A percentile compares a stretch with the other conserved stretches of the same genome.
phyloP scores from a whole-genome alignment of 2,113 vertebrate species.

The Patagioenas fasciata region DNA sequence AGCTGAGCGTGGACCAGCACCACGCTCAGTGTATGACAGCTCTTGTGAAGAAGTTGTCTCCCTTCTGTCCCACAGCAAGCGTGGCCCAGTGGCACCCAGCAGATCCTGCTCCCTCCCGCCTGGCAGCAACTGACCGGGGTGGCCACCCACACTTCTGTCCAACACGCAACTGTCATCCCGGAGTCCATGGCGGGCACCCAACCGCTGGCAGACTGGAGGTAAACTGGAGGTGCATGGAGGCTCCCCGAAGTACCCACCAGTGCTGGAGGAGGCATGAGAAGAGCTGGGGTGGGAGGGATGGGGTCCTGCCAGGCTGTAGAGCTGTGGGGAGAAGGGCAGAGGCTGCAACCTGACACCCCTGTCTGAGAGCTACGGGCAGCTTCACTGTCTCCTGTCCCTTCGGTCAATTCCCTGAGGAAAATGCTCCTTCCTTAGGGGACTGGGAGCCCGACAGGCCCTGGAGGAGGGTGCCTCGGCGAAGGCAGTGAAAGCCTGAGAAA shows the following conservation, averaged over 20 bases:
- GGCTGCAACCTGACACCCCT: background rate
- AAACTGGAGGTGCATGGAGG: slow-evolving; percentile 3
- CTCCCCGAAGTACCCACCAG: background rate
- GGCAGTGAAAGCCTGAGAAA: background rate
- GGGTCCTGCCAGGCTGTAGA: background rate
- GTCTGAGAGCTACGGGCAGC: background rate
- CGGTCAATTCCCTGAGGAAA: background rate
- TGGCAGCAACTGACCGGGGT: slow-evolving; percentile 96
- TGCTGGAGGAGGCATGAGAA: background rate
- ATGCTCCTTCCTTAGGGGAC: rapidly evolving
- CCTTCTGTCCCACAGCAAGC: slow-evolving; percentile 84
- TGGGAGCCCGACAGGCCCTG: background rate
- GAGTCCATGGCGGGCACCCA: slow-evolving; percentile 93
- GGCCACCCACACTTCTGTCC: slow-evolving; percentile 92
- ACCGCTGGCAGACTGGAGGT: slow-evolving; percentile 96
- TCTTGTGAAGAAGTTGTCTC: background rate
- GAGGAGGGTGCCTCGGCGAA: background rate
- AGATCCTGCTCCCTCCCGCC: slow-evolving; percentile 94
- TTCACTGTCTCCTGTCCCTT: background rate
- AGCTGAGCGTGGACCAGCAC: background rate
- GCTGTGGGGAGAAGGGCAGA: background rate
- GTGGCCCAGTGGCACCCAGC: slow-evolving; percentile 95
- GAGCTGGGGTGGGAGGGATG: background rate
- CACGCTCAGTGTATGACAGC: background rate
- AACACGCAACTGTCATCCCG: slow-evolving; percentile 92